phyloP scores from a whole-genome alignment of 2,113 vertebrate genomes.

The Antennarius striatus region DNA sequence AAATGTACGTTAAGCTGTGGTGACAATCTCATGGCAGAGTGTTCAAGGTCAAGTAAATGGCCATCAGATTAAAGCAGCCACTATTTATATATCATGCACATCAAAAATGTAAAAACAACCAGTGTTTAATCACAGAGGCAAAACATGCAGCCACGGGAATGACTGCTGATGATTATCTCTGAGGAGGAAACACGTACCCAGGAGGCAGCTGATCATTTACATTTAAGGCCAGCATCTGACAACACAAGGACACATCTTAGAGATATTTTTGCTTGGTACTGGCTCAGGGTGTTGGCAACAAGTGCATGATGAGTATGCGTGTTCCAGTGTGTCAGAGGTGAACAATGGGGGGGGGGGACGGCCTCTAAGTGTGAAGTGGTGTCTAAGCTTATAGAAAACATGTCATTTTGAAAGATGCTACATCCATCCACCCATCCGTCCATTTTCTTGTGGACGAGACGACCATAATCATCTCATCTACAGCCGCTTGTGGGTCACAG shows the following conservation, averaged over 20 bases:
- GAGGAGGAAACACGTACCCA: conserved; percentile 17
- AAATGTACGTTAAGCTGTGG: conserved; percentile 14
- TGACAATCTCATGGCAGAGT: conserved; percentile 18
- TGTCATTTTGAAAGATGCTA: too few relatives aligned
- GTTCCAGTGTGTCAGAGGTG: conserved; percentile 7
- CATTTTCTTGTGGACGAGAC: too few relatives aligned
- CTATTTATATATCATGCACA: conserved; percentile 52
- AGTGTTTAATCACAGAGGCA: conserved; percentile 48
- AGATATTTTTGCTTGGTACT: conserved; percentile 3
- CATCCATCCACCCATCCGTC: too few relatives aligned
- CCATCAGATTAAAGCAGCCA: conserved; percentile 51
- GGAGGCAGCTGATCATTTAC: conserved; percentile 20
- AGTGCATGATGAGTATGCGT: not conserved
- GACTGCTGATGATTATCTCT: conserved; percentile 42
- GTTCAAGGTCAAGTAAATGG: conserved; percentile 52
- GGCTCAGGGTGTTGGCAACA: conserved; percentile 1
- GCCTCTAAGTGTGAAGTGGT: not conserved
- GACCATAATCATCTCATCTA: too few relatives aligned
- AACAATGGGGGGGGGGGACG: not conserved
- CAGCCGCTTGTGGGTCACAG: too few relatives aligned
- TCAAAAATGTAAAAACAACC: conserved; percentile 59
- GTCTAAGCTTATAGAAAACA: not conserved
- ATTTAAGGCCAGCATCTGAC: conserved; percentile 28
- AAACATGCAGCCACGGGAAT: conserved; percentile 34
- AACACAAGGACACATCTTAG: conserved; percentile 35